A percentile compares a stretch with the other conserved stretches of the same genome.
Evolutionary conservation across 2,113 vertebrate species (phyloP).

Genomic region (Megaleporinus macrocephalus): DNA sequence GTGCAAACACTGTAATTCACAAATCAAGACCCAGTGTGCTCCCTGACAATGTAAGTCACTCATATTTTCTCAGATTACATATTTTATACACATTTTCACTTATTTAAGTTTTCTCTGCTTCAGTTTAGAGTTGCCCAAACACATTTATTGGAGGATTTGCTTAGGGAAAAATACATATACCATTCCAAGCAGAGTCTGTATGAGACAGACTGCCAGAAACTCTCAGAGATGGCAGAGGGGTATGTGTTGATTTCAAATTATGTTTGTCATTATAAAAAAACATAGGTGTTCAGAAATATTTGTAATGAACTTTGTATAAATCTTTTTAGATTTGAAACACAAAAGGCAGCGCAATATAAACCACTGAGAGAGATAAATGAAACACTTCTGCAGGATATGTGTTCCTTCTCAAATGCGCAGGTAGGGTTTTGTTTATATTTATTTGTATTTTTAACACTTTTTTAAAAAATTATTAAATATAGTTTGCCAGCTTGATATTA

Average conservation of each 20-base stretch:
- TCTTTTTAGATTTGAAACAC: conserved; percentile 66
- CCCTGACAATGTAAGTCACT: conserved; percentile 78
- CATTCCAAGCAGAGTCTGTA: conserved; percentile 86
- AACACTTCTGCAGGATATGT: conserved; percentile 68
- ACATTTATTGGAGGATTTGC: conserved; percentile 72
- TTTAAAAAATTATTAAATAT: no score
- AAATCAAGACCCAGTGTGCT: conserved; percentile 87
- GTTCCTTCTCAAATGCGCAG: conserved; percentile 66
- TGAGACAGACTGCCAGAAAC: conserved; percentile 79
- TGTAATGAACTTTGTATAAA: no score
- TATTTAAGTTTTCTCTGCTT: conserved; percentile 24
- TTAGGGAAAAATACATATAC: conserved; percentile 82
- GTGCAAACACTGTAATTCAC: conserved; percentile 87
- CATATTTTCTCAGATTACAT: neutral
- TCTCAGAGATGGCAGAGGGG: conserved; percentile 82
- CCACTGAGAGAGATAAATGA: conserved; percentile 68
- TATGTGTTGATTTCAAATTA: conserved; percentile 58
- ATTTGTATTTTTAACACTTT: no score
- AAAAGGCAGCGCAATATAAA: conserved; percentile 68
- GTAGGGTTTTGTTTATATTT: conserved; percentile 54
- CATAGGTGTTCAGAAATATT: no score
- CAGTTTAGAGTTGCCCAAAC: conserved; percentile 75
- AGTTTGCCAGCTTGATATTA: no score
- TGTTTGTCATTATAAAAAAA: no score
- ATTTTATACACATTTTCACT: neutral